These are phyloP conservation scores for Poecilia velifera DNA, from an alignment of 2,797 vertebrate genomes.

Conservation along the genomic window DNA sequence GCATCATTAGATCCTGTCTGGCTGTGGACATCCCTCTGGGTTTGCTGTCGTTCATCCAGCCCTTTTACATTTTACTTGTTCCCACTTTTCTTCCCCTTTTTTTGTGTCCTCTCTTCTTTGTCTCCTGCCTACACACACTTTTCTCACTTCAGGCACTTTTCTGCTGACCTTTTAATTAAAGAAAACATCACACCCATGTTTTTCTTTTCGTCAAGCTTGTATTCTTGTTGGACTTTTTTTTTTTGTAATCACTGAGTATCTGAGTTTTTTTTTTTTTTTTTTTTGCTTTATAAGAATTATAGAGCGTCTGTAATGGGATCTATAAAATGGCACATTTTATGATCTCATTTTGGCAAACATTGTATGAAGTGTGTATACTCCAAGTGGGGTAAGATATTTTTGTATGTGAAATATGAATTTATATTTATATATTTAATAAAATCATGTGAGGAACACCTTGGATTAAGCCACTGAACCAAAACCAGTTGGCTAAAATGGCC, in stretches of 20 bases:
- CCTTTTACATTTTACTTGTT: conserved; percentile 32
- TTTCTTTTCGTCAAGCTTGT: conserved; percentile 21
- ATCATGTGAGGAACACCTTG: too few relatives aligned
- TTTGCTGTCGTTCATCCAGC: conserved; percentile 14
- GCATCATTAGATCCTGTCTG: conserved; percentile 57
- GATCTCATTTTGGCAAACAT: neutral
- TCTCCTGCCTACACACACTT: conserved; percentile 21
- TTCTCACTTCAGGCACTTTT: conserved; percentile 30
- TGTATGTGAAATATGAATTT: neutral
- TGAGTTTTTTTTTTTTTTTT: neutral
- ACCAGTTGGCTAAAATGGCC: too few relatives aligned
- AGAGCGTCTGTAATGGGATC: neutral
- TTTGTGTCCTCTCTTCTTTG: conserved; percentile 5
- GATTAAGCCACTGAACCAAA: too few relatives aligned
- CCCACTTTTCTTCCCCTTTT: conserved; percentile 25
- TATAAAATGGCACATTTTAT: conserved; percentile 8
- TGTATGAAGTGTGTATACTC: neutral
- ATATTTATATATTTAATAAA: too few relatives aligned
- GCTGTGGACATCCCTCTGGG: conserved; percentile 38
- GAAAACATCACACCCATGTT: conserved; percentile 17
- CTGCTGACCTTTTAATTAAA: conserved; percentile 45
- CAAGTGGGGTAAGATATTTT: neutral
- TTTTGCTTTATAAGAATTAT: neutral
- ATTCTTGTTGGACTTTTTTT: conserved; percentile 7
- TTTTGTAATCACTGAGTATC: neutral